Conservation (phyloP, 1,140 invertebrate genomes). For the Hycleus cichorii region DNA sequence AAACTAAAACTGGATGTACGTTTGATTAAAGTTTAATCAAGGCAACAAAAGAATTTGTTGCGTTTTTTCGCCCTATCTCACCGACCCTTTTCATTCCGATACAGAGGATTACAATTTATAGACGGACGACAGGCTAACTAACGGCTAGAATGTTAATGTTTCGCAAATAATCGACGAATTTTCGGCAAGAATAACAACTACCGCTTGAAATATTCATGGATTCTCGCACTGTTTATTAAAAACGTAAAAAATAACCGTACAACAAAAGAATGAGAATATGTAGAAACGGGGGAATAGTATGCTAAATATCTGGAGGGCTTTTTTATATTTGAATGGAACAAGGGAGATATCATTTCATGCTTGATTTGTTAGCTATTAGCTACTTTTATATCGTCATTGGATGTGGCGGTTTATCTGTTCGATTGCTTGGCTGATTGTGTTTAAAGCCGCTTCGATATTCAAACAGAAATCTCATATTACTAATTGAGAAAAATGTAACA, state of each 20-base stretch:
- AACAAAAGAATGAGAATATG: too few species aligned
- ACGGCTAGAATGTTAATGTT: background rate
- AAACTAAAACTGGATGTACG: conserved; percentile 5
- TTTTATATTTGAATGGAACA: too few species aligned
- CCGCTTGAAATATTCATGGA: conserved; percentile 19
- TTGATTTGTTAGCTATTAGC: conserved; percentile 8
- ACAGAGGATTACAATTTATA: background rate
- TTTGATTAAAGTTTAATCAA: conserved; percentile 3
- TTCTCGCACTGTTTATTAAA: too few species aligned
- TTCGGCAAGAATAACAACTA: background rate
- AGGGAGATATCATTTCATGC: conserved; percentile 3
- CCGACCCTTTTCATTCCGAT: background rate
- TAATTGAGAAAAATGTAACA: too few species aligned
- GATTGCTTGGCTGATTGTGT: background rate
- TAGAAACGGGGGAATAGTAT: too few species aligned
- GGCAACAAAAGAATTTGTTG: conserved; percentile 1
- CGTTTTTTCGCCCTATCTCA: too few species aligned
- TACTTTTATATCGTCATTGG: background rate
- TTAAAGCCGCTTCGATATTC: too few species aligned
- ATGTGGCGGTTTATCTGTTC: background rate
- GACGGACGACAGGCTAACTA: conserved; percentile 2
- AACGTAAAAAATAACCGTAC: too few species aligned
- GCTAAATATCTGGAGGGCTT: too few species aligned
- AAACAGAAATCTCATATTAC: too few species aligned
- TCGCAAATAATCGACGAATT: background rate